Evolutionary conservation across 2,797 vertebrate species (phyloP), one percentile per base, ranked within the genome.

Genomic region (Artibeus lituratus): DNA sequence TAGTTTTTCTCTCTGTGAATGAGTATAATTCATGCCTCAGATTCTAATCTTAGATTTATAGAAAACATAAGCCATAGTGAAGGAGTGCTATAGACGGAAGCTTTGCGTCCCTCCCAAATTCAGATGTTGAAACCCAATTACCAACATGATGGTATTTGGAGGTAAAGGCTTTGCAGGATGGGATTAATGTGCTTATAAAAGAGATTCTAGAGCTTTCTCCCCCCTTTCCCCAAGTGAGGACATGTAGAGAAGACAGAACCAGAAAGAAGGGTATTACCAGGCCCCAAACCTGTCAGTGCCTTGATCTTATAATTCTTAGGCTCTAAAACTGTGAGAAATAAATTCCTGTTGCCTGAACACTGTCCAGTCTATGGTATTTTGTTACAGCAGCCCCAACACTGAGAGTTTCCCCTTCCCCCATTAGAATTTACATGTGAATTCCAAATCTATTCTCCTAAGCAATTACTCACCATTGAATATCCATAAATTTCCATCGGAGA

Each of bases 11-110:
- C 19, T 83, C 49, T 42, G 9, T 55, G 32, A 83, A 92, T 39
- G 49, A 94, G 12, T 35, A 53, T 7, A 89, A 35, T 29, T 93
- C 57, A 18, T 39, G 10, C 39, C 53, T 96, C 39, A 51, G 39
- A 87, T 80, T 35, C 24, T 84, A n/a, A 95, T 42, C 74, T 92
- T 62, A 44, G 67, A 90, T 76, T 87, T 94, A 92, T 10, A 67
- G 94, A 69, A 82, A 91, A 47, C 5, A 32, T 26, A 94, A 95
- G 35, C 44, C 26, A 22, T 65, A 24, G 16, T 42, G 26, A 59
- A 22, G 29, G 35, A 55, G 8, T 74, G 39, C 32, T 47, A 26
- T 0, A 47, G 32, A 67, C 14, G 7, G 37, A 53, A 55, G 35
- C 12, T 47, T 49, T 57, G 55, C n/a, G 18, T 22, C 80, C 24